A percentile compares a stretch with the other conserved stretches of the same genome.
phyloP scores from a whole-genome alignment of 2,888 invertebrate genomes.

The Himalopsyche tibetana region DNA sequence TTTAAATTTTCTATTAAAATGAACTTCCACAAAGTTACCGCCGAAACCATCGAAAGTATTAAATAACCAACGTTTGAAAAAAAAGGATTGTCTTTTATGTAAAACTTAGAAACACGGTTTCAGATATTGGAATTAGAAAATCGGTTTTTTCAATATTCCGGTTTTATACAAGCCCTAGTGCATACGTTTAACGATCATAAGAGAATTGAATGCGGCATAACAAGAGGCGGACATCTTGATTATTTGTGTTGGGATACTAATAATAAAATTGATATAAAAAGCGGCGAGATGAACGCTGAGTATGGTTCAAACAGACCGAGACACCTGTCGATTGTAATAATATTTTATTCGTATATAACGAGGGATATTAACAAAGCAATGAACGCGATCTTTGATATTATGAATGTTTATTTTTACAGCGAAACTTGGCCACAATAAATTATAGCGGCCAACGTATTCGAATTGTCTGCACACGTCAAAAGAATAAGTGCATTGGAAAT shows the following conservation, averaged over 20 bases:
- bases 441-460: neutral
- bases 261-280: conserved; percentile 57
- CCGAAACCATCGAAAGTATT: no score
- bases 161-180: no score
- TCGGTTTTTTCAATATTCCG: no score
- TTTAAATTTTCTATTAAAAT: no score
- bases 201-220: neutral
- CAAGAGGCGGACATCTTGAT: neutral
- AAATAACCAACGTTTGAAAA: no score
- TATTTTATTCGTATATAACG: neutral
- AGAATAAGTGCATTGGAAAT: no score
- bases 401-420: neutral
- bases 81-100: no score
- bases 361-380: neutral
- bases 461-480: neutral
- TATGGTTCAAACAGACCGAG: neutral
- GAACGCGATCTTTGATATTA: conserved; percentile 1
- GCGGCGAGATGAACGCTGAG: conserved; percentile 54
- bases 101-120: no score
- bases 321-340: conserved; percentile 31
- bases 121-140: no score
- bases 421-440: neutral
- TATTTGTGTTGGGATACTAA: conserved; percentile 44
- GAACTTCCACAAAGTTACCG: no score
- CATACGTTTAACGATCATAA: neutral